Base-by-base conservation (phyloP, 2,888 invertebrate genomes). In the Ichneumoninae sp. region DNA sequence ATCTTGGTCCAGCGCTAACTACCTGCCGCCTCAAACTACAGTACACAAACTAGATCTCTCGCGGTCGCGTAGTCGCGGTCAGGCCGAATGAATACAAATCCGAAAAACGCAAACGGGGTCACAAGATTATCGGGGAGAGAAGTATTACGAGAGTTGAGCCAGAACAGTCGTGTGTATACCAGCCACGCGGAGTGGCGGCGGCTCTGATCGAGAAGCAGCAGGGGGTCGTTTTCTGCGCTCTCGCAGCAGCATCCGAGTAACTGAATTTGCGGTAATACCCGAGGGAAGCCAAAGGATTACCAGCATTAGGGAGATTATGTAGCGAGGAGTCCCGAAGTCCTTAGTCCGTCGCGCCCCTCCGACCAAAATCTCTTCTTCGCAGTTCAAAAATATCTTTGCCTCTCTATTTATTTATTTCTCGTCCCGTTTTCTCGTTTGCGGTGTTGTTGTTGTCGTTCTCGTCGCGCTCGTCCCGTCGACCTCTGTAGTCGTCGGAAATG, bases 271-370 rank as follows among this genome's bases (percentile, higher is more conserved):
- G 85, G 89, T 91, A 92, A 92, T 92, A 89, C 90, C 89, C 86
- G 83, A 85, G 85, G 79, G 88, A 92, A 92, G 91, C 90, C 91
- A 92, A 92, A 92, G 92, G 92, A 92, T 93, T 93, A 88, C 83
- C 68, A 88, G 92, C 73, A 91, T 93, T 93, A 92, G 89, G 85
- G 85, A 88, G 89, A 88, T 90, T 88, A 47, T 47, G 44, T 4
- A 89, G 86, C 84, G 85, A 85, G 33, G 81, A 89, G 83, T 87
- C 83, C 85, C 83, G 81, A 87, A 83, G 85, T 47, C 88, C 82
- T 76, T 74, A 65, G 50, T 81, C 82, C 82, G 83, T 81, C 85
- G 83, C 79, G 85, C 84, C 78, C 82, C 73, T 76, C 75, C 60
- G 50, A 65, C 70, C 71, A 73, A 84, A 83, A 70, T 80, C 77